phyloP scores from a whole-genome alignment of 2,888 invertebrate genomes.

The Himalopsyche japonica region DNA sequence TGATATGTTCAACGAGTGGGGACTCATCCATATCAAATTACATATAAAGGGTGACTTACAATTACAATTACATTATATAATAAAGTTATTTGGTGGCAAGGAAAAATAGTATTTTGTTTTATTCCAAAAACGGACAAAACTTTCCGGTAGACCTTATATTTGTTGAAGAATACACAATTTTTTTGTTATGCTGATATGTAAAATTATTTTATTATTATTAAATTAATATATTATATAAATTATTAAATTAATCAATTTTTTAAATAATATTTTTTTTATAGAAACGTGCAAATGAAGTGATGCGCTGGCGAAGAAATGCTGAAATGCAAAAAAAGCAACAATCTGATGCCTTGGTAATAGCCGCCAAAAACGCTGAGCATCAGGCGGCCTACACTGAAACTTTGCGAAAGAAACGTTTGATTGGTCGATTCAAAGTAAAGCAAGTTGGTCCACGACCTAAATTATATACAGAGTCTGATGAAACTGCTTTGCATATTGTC shows the following conservation, averaged over 20 bases:
- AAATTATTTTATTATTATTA: too few relatives aligned
- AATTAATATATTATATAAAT: too few relatives aligned
- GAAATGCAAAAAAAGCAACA: constrained; percentile 66
- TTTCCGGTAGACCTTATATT: too few relatives aligned
- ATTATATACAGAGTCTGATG: constrained; percentile 53
- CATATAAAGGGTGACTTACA: too few relatives aligned
- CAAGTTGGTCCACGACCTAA: constrained; percentile 62
- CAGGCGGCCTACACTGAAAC: constrained; percentile 65
- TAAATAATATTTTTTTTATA: constrained; percentile 44
- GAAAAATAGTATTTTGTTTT: too few relatives aligned
- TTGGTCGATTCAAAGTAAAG: constrained; percentile 63
- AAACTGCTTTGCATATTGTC: constrained; percentile 65
- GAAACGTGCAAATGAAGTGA: constrained; percentile 69
- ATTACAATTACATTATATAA: too few relatives aligned
- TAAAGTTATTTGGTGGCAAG: too few relatives aligned
- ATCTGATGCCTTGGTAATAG: constrained; percentile 65
- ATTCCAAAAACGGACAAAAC: too few relatives aligned
- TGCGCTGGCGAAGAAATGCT: constrained; percentile 66
- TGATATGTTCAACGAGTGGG: too few relatives aligned
- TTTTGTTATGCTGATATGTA: too few relatives aligned
- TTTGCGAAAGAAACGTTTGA: constrained; percentile 62
- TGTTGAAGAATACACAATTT: too few relatives aligned
- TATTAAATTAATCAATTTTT: background rate
- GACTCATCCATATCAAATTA: too few relatives aligned
- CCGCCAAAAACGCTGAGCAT: constrained; percentile 68